Evolutionary conservation across 2,888 invertebrate genomes (phyloP), one percentile per base, ranked within the genome.

Genomic region (Netelia melanura): DNA sequence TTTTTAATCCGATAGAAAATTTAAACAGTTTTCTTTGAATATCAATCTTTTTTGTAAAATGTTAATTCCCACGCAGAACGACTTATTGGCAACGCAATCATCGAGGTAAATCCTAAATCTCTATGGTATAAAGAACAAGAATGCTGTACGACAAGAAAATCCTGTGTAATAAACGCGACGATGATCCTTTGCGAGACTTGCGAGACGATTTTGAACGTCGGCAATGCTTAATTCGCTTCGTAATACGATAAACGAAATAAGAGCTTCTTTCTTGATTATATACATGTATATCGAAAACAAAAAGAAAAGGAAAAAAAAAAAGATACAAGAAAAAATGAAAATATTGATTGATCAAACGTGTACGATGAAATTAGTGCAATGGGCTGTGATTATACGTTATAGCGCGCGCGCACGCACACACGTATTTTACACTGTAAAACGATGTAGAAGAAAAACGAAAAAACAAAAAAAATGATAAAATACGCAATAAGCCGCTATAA

Each of bases 331-430:
- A 81, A 10, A 52, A 9, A 64, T 62, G 48, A 82, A 64, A 72
- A 38, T 38, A 38, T 38, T 44, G 64, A 72, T 76, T 79, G 76
- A 80, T 77, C 64, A 72, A 79, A 75, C 56, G 56, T 81, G 74
- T 68, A 84, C 75, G 81, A 80, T 80, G 68, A 86, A 83, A 82
- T 82, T 86, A 82, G 81, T 83, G 86, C 84, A 84, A 86, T 72
- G 84, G 86, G 86, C 86, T 86, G 84, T 86, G 86, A 86, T 84
- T 86, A 86, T 84, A 79, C 79, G 86, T 84, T 86, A 56, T 79
- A 86, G 82, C 82, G 84, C 68, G 78, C 77, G 65, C 75, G 82
- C 86, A 74, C 67, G 77, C 64, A 64, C 74, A 81, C 61, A 72
- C 84, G 68, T 81, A 78, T 75, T 72, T 68, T 68, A 81, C 74